Conservation (phyloP, 2,888 invertebrate species). For the Papilio demoleus region DNA sequence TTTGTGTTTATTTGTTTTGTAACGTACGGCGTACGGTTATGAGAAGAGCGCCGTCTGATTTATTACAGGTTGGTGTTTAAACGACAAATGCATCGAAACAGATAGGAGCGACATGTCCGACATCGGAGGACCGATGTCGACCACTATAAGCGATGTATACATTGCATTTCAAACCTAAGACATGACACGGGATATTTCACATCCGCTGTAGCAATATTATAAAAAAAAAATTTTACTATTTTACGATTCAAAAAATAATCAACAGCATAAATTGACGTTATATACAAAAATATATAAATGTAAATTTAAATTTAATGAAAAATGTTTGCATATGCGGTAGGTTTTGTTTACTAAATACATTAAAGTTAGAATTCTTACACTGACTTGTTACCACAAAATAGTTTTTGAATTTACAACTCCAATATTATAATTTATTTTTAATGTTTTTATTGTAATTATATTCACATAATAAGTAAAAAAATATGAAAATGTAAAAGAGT, state of each 20-base stretch:
- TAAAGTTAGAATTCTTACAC: too few relatives aligned
- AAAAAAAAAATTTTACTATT: not conserved
- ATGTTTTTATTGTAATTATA: too few relatives aligned
- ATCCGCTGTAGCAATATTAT: not conserved
- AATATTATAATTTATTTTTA: too few relatives aligned
- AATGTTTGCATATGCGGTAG: too few relatives aligned
- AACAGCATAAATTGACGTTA: not conserved
- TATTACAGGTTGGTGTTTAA: conserved; percentile 84
- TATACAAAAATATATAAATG: not conserved
- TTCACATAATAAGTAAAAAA: not conserved
- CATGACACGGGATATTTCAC: conserved; percentile 56
- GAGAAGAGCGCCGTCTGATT: conserved; percentile 68
- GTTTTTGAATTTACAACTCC: too few relatives aligned
- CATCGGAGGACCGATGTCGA: conserved; percentile 81
- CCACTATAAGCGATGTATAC: conserved; percentile 67
- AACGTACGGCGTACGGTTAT: conserved; percentile 51
- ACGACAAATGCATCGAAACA: conserved; percentile 84
- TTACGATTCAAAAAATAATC: not conserved
- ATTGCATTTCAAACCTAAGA: conserved; percentile 55
- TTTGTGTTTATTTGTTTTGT: conserved; percentile 40
- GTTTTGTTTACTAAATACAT: too few relatives aligned
- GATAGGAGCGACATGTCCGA: conserved; percentile 83
- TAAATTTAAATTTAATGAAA: too few relatives aligned
- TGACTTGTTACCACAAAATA: too few relatives aligned
- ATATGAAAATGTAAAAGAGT: not conserved